phyloP scores from a whole-genome alignment of 2,888 invertebrate species.

The Stenodera caucasica region DNA sequence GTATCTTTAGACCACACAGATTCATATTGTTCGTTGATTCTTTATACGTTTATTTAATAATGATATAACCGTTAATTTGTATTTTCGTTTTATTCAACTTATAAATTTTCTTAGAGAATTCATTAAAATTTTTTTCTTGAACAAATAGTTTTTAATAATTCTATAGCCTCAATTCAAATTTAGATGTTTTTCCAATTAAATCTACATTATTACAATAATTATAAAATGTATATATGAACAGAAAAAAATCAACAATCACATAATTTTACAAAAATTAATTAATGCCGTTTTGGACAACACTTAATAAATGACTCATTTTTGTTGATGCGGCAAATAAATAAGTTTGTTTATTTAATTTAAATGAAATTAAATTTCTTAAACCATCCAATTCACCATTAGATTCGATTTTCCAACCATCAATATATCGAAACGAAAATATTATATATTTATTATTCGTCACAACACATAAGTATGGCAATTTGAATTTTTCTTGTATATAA shows the following conservation, averaged over 20 bases:
- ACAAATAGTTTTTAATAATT: no score
- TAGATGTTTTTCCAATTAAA: no score
- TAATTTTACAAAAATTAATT: constrained; percentile 30
- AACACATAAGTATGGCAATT: constrained; percentile 42
- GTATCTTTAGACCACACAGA: no score
- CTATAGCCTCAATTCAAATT: no score
- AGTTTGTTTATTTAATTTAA: constrained; percentile 41
- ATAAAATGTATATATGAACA: constrained; percentile 6
- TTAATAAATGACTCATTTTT: constrained; percentile 44
- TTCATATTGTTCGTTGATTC: no score
- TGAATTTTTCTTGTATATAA: constrained; percentile 45
- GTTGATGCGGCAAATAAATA: constrained; percentile 48
- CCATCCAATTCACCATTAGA: constrained; percentile 47
- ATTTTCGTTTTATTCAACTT: no score
- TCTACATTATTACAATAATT: background rate
- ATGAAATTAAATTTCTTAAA: constrained; percentile 46
- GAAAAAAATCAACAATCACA: constrained; percentile 16
- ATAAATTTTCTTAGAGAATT: no score
- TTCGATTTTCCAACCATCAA: constrained; percentile 50
- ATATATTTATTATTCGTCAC: constrained; percentile 45
- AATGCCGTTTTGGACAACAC: constrained; percentile 44
- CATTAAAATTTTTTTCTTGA: no score
- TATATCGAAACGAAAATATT: constrained; percentile 47
- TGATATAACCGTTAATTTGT: no score
- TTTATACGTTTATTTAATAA: no score